These are phyloP conservation scores for Dorcus parallelipipedus DNA, from an alignment of 2,888 invertebrate genomes.

Conservation along the genomic window DNA sequence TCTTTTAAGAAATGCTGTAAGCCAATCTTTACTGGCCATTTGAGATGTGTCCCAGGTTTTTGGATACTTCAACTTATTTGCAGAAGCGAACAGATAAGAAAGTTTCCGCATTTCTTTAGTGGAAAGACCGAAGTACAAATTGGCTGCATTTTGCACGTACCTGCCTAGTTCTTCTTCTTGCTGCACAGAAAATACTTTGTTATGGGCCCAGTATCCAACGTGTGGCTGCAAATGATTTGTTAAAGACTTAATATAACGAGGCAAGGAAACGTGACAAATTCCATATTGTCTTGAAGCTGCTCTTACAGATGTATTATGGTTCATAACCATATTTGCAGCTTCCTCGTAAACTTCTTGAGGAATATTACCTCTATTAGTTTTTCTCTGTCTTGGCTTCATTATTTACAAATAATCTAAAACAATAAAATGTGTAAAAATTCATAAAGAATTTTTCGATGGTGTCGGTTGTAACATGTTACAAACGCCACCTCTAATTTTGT, in stretches of 20 bases:
- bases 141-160: constrained; percentile 15
- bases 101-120: constrained; percentile 25
- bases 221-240: constrained; percentile 1
- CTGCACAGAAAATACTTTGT: constrained; percentile 17
- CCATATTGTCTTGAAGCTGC: constrained; percentile 11
- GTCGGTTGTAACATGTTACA: too few species aligned
- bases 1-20: constrained; percentile 21
- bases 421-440: too few species aligned
- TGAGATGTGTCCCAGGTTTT: constrained; percentile 23
- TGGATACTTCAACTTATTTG: constrained; percentile 22
- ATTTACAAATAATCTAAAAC: too few species aligned
- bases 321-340: too few species aligned
- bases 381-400: too few species aligned
- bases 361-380: too few species aligned
- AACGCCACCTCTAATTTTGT: too few species aligned
- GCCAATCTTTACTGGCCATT: constrained; percentile 37
- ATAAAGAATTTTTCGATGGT: not conserved
- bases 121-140: constrained; percentile 25
- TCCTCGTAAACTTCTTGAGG: too few species aligned
- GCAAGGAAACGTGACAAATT: constrained; percentile 11
- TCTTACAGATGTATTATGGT: not conserved
- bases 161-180: constrained; percentile 12
- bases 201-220: constrained; percentile 17
- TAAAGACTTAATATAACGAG: constrained; percentile 13
- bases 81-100: constrained; percentile 25